Conservation (phyloP, 2,888 invertebrate genomes). For the Torymus aiolomorphi region DNA sequence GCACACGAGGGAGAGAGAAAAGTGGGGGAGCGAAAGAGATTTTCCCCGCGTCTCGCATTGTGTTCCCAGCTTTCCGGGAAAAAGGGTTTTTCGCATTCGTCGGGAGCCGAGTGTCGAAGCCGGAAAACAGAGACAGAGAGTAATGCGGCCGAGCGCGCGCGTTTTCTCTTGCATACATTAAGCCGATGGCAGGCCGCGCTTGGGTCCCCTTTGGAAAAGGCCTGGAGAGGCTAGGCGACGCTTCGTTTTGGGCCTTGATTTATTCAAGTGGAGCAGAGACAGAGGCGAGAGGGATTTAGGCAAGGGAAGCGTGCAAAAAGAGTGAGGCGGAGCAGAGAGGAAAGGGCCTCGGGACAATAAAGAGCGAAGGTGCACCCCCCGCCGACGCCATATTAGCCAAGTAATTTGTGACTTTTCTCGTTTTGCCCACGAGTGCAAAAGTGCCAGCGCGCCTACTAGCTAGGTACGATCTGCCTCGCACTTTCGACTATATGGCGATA, state of each 20-base stretch:
- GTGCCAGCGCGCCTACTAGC: no score
- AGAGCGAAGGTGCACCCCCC: slow-evolving; percentile 2
- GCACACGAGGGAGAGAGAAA: no score
- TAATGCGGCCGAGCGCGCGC: background rate
- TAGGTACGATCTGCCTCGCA: background rate
- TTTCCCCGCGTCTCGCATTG: background rate
- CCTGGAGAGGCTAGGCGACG: slow-evolving; percentile 3
- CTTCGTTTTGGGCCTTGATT: slow-evolving; percentile 58
- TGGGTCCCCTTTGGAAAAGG: slow-evolving; percentile 7
- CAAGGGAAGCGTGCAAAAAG: slow-evolving; percentile 21
- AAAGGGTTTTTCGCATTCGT: slow-evolving; percentile 58
- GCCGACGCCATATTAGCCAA: no score
- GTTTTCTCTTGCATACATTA: slow-evolving; percentile 36
- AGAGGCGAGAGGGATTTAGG: background rate
- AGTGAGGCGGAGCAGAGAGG: background rate
- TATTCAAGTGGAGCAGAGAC: slow-evolving; percentile 68
- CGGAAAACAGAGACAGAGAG: background rate
- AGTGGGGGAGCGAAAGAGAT: no score
- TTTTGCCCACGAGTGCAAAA: background rate
- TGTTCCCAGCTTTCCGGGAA: slow-evolving; percentile 55
- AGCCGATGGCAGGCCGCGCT: background rate
- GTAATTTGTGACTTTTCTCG: background rate
- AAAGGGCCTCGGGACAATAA: slow-evolving; percentile 7
- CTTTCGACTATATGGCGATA: no score
- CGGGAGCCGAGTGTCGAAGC: slow-evolving; percentile 29